These are phyloP conservation scores for Callaeas wilsoni DNA, from an alignment of 2,113 vertebrate genomes.

Conservation along the genomic window DNA sequence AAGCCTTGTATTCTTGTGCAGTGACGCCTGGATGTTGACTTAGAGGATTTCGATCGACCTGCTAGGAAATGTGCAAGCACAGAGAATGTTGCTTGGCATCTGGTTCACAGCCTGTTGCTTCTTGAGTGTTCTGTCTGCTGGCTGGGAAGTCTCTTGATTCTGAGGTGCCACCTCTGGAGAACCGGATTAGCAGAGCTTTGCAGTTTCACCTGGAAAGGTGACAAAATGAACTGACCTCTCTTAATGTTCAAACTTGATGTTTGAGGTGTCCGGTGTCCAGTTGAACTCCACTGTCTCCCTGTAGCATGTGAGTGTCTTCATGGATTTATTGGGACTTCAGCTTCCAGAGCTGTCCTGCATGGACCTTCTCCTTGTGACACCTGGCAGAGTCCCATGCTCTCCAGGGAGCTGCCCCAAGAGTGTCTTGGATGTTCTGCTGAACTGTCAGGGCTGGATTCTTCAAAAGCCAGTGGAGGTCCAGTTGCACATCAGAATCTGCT, in stretches of 20 bases:
- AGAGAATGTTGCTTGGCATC: not conserved
- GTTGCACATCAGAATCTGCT: not conserved
- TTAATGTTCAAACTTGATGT: not conserved
- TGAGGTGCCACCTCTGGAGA: not conserved
- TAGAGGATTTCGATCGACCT: not conserved
- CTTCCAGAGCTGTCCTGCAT: not conserved
- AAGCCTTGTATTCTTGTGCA: not conserved
- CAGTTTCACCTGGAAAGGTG: not conserved
- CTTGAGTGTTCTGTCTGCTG: not conserved
- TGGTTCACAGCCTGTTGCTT: not conserved
- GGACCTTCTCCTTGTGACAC: not conserved
- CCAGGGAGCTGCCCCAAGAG: not conserved
- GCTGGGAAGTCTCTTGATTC: not conserved
- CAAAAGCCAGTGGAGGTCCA: not conserved
- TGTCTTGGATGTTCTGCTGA: not conserved
- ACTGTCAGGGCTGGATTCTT: not conserved
- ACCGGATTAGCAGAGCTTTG: not conserved
- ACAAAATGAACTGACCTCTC: not conserved
- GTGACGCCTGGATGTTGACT: not conserved
- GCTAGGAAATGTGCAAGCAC: not conserved
- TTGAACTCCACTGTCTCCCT: not conserved
- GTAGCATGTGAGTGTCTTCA: not conserved
- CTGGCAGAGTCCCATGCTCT: not conserved
- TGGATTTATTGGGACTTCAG: not conserved
- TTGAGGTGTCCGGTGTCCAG: not conserved